Conservation (phyloP, 2,797 vertebrate species). For the Parauchenoglanis punctatus region DNA sequence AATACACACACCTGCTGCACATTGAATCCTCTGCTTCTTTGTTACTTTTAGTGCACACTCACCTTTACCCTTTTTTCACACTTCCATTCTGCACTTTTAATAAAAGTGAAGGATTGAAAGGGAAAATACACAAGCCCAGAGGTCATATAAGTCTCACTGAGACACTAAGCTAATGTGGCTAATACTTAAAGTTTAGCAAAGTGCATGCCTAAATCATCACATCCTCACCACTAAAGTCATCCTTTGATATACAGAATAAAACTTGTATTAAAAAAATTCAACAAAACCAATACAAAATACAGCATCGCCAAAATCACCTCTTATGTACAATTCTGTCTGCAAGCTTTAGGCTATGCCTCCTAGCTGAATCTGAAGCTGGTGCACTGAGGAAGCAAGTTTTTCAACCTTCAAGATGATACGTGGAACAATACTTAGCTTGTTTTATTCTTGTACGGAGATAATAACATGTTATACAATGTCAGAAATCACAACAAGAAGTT, state of each 20-base stretch:
- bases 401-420: background rate
- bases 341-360: background rate
- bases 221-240: background rate
- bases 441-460: constrained; percentile 3
- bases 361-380: background rate
- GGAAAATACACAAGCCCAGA: background rate
- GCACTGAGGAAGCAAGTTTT: too few species aligned
- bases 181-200: background rate
- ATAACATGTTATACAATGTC: background rate
- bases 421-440: background rate
- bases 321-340: background rate
- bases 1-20: background rate
- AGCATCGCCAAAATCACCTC: background rate
- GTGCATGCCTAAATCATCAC: background rate
- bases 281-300: background rate
- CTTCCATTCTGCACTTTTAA: background rate
- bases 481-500: background rate
- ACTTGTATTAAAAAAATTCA: background rate
- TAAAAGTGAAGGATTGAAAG: background rate
- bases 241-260: background rate
- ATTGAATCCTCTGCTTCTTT: background rate
- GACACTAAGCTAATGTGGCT: background rate
- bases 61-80: background rate
- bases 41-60: background rate
- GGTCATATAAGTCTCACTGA: background rate